Evolutionary conservation across 2,888 invertebrate species (phyloP).

Genomic region (Parochlus steinenii): DNA sequence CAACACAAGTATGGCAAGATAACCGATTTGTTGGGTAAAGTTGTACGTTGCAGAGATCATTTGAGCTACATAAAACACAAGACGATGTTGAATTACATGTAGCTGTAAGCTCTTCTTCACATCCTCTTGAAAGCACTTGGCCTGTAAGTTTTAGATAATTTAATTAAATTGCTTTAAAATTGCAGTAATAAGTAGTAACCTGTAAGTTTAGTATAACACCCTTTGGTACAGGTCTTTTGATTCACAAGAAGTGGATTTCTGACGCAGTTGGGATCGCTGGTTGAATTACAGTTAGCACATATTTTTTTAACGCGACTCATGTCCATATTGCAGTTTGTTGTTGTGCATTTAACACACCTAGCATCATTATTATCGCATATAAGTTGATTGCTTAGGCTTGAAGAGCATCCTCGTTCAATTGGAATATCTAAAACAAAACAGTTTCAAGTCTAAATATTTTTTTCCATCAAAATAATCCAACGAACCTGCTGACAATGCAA

Average conservation of each 20-base stretch:
- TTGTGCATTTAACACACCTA: slow-evolving; percentile 2
- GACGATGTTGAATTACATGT: not conserved
- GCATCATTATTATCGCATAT: slow-evolving; percentile 2
- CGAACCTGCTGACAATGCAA: too few relatives aligned
- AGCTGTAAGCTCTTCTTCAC: not conserved
- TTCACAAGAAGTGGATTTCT: not conserved
- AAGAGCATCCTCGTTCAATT: slow-evolving; percentile 8
- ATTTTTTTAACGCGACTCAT: not conserved
- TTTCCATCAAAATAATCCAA: too few relatives aligned
- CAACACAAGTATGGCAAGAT: slow-evolving; percentile 2
- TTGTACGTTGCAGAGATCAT: slow-evolving; percentile 8
- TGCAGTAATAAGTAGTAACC: not conserved
- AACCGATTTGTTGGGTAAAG: slow-evolving; percentile 7
- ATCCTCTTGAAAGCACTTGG: too few relatives aligned
- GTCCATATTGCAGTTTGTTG: slow-evolving; percentile 1
- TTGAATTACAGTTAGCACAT: slow-evolving; percentile 5
- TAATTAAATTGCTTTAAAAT: slow-evolving; percentile 1
- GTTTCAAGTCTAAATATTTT: too few relatives aligned
- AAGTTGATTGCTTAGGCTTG: not conserved
- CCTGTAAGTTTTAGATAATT: too few relatives aligned
- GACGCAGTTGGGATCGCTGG: not conserved
- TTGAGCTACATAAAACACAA: too few relatives aligned
- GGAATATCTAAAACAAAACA: too few relatives aligned
- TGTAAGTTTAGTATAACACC: slow-evolving; percentile 7
- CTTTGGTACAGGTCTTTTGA: not conserved